Evolutionary conservation across 2,113 vertebrate genomes (phyloP).

Genomic region (Ariopsis seemanni): DNA sequence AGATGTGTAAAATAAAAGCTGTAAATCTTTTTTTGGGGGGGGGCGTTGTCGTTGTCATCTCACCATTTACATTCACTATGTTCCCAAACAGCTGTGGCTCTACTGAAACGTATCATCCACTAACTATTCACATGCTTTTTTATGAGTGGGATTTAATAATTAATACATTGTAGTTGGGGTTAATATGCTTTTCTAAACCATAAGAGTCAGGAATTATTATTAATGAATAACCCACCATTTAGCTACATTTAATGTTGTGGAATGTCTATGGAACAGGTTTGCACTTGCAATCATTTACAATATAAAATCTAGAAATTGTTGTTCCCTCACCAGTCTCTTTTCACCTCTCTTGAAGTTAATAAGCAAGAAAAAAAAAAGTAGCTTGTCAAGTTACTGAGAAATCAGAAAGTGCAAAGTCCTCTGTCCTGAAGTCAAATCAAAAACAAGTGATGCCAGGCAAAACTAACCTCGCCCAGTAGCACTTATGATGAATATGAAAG

Average conservation of each 20-base stretch:
- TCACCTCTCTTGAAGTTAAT: neutral
- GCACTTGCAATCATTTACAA: neutral
- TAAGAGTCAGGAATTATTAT: neutral
- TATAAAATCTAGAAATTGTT: neutral
- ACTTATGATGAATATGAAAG: too few relatives aligned
- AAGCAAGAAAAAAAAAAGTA: neutral
- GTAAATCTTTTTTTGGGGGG: constrained; percentile 5
- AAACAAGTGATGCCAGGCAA: too few relatives aligned
- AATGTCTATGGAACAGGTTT: neutral
- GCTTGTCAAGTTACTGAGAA: neutral
- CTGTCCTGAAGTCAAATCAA: neutral
- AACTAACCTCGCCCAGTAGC: too few relatives aligned
- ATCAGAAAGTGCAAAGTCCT: neutral
- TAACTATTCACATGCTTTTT: neutral
- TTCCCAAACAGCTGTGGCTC: neutral
- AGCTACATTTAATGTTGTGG: neutral
- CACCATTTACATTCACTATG: neutral
- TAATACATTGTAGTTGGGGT: neutral
- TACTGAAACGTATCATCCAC: neutral
- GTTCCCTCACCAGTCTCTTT: neutral
- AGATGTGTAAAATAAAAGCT: constrained; percentile 37
- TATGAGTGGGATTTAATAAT: neutral
- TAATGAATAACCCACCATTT: neutral
- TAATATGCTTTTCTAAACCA: neutral
- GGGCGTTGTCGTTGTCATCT: neutral